Base-by-base conservation (phyloP, 2,888 invertebrate species). In the Adela reaumurella region DNA sequence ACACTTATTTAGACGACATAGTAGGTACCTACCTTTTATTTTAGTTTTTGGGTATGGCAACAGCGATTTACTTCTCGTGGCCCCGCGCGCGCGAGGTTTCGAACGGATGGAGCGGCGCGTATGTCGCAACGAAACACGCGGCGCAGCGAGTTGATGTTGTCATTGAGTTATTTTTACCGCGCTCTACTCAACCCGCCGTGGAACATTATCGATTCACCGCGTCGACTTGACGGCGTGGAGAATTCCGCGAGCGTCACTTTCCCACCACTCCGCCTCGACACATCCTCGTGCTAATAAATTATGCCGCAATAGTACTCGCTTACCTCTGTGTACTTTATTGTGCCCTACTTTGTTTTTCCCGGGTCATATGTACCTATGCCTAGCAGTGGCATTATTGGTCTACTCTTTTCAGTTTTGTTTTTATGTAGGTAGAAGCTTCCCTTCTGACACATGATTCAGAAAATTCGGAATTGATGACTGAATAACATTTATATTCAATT, bases 101-200 rank as follows among this genome's bases (percentile, higher is more conserved):
- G 35, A 35, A 35, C 35, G 5, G n/a, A 24, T 8, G 24, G 24
- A 24, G 24, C 24, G 35, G 35, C 11, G 14, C 14, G 35, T 35
- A 14, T 35, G 24, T 35, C 35, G 35, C 35, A 35, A 24, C 6
- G 24, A 5, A 24, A 35, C 35, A 35, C 35, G 35, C 35, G 35
- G 11, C 35, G 35, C 24, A 8, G 24, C 8, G 8, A 8, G 35
- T 14, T 35, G 35, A 35, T 72, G 74, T 72, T 77, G 74, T 76
- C 77, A 77, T 70, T 70, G 35, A 66, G 70, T 73, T 78, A 77
- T 77, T 76, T 74, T 74, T 77, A 74, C 68, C 70, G 65, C 59
- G 64, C 60, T 35, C n/a, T 35, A 14, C 35, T 14, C 11, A 4
- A 3, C 11, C 35, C 35, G 35, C 11, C 35, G n/a, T 14, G 24